Evolutionary conservation across 1,140 invertebrate species (phyloP).

Genomic region (Drosophila suzukii): DNA sequence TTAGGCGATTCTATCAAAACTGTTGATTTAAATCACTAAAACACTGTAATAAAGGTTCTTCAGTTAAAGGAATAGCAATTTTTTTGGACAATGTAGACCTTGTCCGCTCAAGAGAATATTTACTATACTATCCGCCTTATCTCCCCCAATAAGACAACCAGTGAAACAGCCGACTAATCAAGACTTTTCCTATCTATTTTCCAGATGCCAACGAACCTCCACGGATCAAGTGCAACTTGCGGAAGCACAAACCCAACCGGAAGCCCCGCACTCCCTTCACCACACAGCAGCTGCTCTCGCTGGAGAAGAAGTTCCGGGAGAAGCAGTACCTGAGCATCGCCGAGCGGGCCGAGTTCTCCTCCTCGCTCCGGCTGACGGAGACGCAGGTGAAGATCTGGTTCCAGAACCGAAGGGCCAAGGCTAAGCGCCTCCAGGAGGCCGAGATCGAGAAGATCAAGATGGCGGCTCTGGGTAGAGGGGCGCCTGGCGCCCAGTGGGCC

Average conservation of each 20-base stretch:
- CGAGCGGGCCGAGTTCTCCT: conserved; percentile 98
- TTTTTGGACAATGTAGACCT: not conserved
- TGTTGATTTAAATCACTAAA: not conserved
- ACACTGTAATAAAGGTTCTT: not conserved
- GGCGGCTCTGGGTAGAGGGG: conserved; percentile 87
- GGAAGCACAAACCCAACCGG: conserved; percentile 96
- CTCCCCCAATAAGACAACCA: not conserved
- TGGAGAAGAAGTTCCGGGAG: conserved; percentile 98
- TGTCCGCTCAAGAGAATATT: not conserved
- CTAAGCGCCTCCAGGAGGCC: conserved; percentile 96
- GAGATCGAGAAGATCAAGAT: conserved; percentile 95
- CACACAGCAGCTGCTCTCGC: conserved; percentile 95
- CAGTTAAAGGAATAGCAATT: not conserved
- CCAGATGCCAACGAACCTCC: conserved; percentile 87
- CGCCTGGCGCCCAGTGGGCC: conserved; percentile 82
- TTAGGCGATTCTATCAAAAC: not conserved
- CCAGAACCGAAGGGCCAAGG: conserved; percentile 97
- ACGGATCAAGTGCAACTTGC: conserved; percentile 95
- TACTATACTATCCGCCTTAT: not conserved
- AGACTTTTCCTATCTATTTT: conserved; percentile 33
- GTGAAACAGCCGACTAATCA: conserved; percentile 19
- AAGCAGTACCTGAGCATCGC: conserved; percentile 98
- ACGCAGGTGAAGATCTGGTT: conserved; percentile 99
- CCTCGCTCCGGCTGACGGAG: conserved; percentile 96
- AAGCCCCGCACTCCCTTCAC: conserved; percentile 99